Conservation (phyloP, 2,797 vertebrate species). For the Xenops minutus region DNA sequence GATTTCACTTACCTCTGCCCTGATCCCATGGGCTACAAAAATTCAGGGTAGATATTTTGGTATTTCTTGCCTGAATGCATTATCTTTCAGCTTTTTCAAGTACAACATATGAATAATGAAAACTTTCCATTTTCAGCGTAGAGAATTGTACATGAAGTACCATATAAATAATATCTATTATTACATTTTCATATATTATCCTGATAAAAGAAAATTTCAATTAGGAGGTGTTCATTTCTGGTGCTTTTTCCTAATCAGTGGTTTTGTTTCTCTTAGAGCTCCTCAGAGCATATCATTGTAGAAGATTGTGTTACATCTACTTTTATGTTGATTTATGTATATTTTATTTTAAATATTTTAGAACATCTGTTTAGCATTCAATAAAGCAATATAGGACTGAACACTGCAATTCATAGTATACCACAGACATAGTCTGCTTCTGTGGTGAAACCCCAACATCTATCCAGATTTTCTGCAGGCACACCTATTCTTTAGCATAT, state of each 20-base stretch:
- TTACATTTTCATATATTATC: neutral
- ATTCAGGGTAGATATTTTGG: neutral
- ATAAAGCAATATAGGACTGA: neutral
- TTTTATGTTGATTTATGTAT: neutral
- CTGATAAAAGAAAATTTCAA: neutral
- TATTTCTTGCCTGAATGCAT: neutral
- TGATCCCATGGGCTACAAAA: neutral
- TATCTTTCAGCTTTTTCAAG: neutral
- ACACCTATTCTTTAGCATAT: neutral
- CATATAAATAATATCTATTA: neutral
- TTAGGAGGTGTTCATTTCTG: neutral
- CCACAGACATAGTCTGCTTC: neutral
- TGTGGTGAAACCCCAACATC: neutral
- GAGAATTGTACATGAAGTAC: neutral
- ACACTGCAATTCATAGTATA: neutral
- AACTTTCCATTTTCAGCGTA: neutral
- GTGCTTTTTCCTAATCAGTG: neutral
- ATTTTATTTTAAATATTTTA: neutral
- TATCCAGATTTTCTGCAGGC: neutral
- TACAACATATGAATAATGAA: neutral
- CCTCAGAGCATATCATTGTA: neutral
- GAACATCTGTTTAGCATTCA: neutral
- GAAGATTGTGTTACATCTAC: accelerated
- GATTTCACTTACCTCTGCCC: neutral
- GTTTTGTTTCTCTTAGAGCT: neutral